phyloP scores from a whole-genome alignment of 2,113 vertebrate genomes.

The Rallus limicola region DNA sequence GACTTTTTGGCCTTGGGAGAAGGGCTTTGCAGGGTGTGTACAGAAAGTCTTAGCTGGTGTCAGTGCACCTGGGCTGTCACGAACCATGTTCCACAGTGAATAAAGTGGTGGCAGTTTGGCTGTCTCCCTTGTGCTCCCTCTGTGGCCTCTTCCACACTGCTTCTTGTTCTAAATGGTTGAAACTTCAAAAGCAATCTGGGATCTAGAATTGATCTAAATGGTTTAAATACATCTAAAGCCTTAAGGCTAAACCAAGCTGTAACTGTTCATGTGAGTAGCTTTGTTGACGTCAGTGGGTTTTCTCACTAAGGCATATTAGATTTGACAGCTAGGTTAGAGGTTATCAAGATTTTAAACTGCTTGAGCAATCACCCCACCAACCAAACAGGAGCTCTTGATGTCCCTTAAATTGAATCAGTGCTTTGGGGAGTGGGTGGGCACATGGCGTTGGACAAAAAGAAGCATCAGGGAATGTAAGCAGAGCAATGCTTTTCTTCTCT shows the following conservation, averaged over 20 bases:
- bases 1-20: not conserved
- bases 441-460: not conserved
- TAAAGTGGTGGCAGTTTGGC: not conserved
- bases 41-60: not conserved
- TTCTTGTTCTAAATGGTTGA: not conserved
- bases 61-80: not conserved
- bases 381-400: not conserved
- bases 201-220: not conserved
- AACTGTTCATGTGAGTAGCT: not conserved
- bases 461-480: not conserved
- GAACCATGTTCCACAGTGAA: not conserved
- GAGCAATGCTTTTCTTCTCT: not conserved
- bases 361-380: not conserved
- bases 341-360: not conserved
- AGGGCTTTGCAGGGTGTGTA: not conserved
- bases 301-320: not conserved
- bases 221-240: conserved; percentile 13
- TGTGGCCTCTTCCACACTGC: not conserved
- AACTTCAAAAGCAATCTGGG: not conserved
- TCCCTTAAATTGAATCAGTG: not conserved
- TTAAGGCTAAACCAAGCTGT: not conserved
- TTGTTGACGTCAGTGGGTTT: conserved; percentile 4
- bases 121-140: not conserved
- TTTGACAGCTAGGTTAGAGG: conserved; percentile 16
- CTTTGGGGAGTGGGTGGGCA: not conserved